phyloP scores from a whole-genome alignment of 2,113 vertebrate genomes.

The Apodemus speciosus region DNA sequence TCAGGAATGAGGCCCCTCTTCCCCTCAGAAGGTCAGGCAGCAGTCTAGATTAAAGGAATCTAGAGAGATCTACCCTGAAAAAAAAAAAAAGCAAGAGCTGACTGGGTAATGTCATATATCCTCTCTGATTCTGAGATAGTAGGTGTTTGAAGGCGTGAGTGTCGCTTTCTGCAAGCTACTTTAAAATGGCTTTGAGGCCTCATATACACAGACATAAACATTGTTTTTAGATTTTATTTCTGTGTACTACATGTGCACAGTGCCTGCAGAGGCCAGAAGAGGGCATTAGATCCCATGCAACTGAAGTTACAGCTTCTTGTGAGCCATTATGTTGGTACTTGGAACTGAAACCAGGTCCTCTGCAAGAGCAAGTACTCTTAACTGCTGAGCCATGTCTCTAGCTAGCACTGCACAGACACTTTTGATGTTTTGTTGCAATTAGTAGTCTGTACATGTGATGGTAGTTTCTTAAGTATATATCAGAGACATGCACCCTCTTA shows the following conservation, averaged over 20 bases:
- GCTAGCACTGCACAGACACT: not conserved
- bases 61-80: not conserved
- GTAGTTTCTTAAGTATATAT: not conserved
- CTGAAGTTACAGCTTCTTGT: not conserved
- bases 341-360: not conserved
- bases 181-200: not conserved
- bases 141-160: not conserved
- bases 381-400: not conserved
- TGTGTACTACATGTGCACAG: not conserved
- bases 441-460: not conserved
- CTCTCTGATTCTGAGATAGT: not conserved
- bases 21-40: not conserved
- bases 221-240: not conserved
- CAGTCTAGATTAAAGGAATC: slow-evolving; percentile 25
- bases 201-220: not conserved
- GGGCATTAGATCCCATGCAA: not conserved
- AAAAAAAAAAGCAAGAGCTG: not conserved
- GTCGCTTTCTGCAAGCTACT: not conserved
- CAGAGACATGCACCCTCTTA: not conserved
- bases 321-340: not conserved
- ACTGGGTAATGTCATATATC: not conserved
- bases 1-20: not conserved
- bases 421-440: not conserved
- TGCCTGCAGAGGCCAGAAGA: not conserved
- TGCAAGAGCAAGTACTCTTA: not conserved